phyloP scores from a whole-genome alignment of 2,888 invertebrate genomes.

The Andrena praecox region DNA sequence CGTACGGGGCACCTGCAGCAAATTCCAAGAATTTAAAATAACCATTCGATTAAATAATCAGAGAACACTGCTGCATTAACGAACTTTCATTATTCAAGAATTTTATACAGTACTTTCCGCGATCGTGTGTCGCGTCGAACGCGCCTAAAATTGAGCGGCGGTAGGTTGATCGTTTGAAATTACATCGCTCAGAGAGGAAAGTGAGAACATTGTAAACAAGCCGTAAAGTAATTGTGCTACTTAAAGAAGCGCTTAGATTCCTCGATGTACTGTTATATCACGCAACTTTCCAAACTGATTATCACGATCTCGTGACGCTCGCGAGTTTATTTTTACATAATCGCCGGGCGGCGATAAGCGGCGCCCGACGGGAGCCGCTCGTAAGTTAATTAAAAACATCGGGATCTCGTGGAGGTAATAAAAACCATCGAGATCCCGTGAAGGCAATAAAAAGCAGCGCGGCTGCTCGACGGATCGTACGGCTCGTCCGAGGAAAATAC shows the following conservation, averaged over 20 bases:
- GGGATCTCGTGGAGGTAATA: background rate
- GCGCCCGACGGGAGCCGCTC: background rate
- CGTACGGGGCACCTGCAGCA: conserved; percentile 94
- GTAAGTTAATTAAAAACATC: conserved; percentile 21
- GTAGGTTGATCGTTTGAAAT: background rate
- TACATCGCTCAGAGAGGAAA: background rate
- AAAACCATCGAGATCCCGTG: background rate
- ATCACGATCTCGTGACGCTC: conserved; percentile 22
- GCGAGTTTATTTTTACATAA: conserved; percentile 14
- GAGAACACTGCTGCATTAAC: too few species aligned
- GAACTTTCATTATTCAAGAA: too few species aligned
- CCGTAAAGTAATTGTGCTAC: background rate
- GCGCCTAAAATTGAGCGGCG: background rate
- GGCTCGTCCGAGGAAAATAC: background rate
- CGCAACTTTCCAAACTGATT: conserved; percentile 17
- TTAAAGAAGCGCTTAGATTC: background rate
- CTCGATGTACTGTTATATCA: conserved; percentile 3
- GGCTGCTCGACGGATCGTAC: background rate
- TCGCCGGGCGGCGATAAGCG: conserved; percentile 13
- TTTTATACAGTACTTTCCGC: background rate
- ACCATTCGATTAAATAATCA: background rate
- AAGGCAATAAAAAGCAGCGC: background rate
- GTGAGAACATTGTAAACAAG: background rate
- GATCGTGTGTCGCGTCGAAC: background rate
- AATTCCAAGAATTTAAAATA: conserved; percentile 3